A percentile compares a stretch with the other conserved stretches of the same genome.
These are phyloP conservation scores for Sarotherodon lohbergeri DNA, from an alignment of 2,113 vertebrate genomes.

Conservation along the genomic window DNA sequence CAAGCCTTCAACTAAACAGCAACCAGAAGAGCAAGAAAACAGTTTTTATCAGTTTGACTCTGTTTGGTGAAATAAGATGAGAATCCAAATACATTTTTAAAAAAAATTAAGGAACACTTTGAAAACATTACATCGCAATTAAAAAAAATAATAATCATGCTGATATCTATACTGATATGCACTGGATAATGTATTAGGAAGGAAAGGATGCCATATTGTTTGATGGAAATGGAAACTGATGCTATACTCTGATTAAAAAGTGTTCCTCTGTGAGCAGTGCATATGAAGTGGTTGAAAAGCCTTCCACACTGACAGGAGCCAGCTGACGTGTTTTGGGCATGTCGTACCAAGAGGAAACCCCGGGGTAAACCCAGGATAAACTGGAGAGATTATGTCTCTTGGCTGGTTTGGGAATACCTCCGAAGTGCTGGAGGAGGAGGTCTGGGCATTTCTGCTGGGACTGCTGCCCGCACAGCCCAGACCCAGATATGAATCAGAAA, in stretches of 20 bases:
- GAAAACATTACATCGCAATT: rapidly evolving
- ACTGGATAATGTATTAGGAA: background rate
- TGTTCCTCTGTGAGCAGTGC: background rate
- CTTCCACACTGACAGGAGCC: background rate
- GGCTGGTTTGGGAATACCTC: background rate
- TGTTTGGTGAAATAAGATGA: background rate
- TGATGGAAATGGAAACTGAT: background rate
- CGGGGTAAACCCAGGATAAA: background rate
- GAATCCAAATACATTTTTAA: background rate
- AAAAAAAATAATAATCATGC: rapidly evolving
- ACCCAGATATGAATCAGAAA: background rate
- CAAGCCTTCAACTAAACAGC: background rate
- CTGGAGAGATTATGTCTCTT: background rate
- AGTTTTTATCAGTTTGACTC: rapidly evolving
- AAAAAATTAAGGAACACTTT: background rate
- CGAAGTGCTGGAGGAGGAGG: background rate
- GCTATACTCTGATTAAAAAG: background rate
- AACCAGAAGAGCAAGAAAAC: background rate
- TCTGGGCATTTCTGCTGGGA: background rate
- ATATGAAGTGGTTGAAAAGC: background rate
- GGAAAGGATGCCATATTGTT: background rate
- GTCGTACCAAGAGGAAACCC: background rate
- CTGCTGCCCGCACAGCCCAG: background rate
- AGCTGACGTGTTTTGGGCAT: background rate
- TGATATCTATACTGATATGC: background rate